phyloP scores from a whole-genome alignment of 1,140 invertebrate species.

The Zeugodacus cucurbitae region DNA sequence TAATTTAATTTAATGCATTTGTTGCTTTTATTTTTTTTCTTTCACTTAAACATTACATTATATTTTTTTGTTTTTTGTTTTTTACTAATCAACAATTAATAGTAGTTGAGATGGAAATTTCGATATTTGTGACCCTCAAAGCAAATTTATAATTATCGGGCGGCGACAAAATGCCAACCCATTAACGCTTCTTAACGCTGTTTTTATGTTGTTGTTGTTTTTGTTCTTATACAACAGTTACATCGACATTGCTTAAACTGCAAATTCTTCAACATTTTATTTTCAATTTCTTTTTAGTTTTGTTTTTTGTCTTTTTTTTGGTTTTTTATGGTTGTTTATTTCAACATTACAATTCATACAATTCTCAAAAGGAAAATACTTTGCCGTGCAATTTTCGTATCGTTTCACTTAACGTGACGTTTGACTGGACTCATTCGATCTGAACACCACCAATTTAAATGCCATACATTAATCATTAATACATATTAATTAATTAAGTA shows the following conservation, averaged over 20 bases:
- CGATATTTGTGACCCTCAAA: slow-evolving; percentile 38
- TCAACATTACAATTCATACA: slow-evolving; percentile 38
- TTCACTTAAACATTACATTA: background rate
- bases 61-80: background rate
- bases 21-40: background rate
- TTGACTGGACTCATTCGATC: background rate
- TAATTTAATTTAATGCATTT: background rate
- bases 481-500: background rate
- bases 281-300: background rate
- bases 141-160: slow-evolving; percentile 27
- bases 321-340: slow-evolving; percentile 36
- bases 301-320: background rate
- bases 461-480: slow-evolving; percentile 14
- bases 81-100: slow-evolving; percentile 39
- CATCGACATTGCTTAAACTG: background rate
- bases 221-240: background rate
- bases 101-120: slow-evolving; percentile 39
- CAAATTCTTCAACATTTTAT: background rate
- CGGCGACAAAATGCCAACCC: background rate
- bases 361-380: slow-evolving; percentile 24
- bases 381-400: slow-evolving; percentile 10
- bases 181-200: slow-evolving; percentile 34
- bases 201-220: background rate
- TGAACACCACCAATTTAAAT: background rate
- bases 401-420: background rate